Percentiles rank a stretch among this genome's conserved stretches.
Conservation (phyloP, 1,140 invertebrate genomes). For the Macrocentrus cingulum region DNA sequence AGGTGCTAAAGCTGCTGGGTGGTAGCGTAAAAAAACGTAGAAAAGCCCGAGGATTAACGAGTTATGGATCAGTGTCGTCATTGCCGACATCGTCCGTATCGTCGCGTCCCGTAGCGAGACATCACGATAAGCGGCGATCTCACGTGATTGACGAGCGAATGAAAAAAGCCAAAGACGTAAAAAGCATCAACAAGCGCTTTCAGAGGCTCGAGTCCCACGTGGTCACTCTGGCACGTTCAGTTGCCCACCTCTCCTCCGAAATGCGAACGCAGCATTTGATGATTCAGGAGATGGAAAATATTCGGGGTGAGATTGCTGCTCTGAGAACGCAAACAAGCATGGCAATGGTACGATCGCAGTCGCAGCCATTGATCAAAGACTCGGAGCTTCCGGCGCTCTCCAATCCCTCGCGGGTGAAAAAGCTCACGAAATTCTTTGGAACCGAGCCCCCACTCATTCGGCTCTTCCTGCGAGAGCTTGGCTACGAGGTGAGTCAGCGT, state of each 20-base stretch:
- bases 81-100: conserved; percentile 80
- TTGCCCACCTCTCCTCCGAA: conserved; percentile 91
- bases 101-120: conserved; percentile 65
- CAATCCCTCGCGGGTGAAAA: conserved; percentile 81
- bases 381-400: conserved; percentile 69
- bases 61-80: conserved; percentile 79
- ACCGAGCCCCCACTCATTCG: conserved; percentile 88
- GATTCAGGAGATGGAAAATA: conserved; percentile 87
- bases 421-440: conserved; percentile 89
- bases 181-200: conserved; percentile 84
- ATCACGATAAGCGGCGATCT: conserved; percentile 63
- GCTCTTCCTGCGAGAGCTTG: conserved; percentile 87
- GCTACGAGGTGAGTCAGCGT: conserved; percentile 77
- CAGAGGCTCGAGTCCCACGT: conserved; percentile 90
- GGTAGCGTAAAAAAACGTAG: conserved; percentile 66
- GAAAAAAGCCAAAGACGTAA: conserved; percentile 76
- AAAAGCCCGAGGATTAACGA: conserved; percentile 55
- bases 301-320: conserved; percentile 80
- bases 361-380: conserved; percentile 55
- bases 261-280: conserved; percentile 88
- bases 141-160: conserved; percentile 62
- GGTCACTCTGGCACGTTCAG: conserved; percentile 85
- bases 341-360: conserved; percentile 63
- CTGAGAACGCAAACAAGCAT: conserved; percentile 70
- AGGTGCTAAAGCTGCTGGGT: conserved; percentile 80